phyloP scores from a whole-genome alignment of 2,113 vertebrate genomes.

The Menidia beryllina region DNA sequence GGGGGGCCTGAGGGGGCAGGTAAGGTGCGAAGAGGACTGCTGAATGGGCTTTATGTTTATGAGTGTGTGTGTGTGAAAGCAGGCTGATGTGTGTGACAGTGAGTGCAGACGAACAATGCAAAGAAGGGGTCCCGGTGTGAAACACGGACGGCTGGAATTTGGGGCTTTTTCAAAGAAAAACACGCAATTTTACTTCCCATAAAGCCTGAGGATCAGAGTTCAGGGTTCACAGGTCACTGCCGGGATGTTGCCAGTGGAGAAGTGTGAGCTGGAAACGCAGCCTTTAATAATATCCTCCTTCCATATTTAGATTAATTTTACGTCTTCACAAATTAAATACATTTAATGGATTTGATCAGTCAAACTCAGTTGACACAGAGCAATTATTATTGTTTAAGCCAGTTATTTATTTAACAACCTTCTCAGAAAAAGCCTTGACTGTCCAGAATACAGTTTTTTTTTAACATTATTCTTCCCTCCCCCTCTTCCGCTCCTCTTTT shows the following conservation, averaged over 20 bases:
- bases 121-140: constrained; percentile 61
- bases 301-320: constrained; percentile 19
- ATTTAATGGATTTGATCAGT: background rate
- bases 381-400: background rate
- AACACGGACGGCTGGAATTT: constrained; percentile 68
- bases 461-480: constrained; percentile 53
- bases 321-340: background rate
- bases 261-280: constrained; percentile 29
- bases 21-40: constrained; percentile 72
- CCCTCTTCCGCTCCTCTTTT: constrained; percentile 46
- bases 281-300: constrained; percentile 17
- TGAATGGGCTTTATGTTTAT: constrained; percentile 63
- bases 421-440: constrained; percentile 33
- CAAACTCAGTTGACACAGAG: background rate
- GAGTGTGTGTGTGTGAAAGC: constrained; percentile 23
- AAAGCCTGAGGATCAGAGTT: constrained; percentile 70
- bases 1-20: constrained; percentile 54
- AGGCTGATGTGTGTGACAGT: constrained; percentile 36
- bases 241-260: constrained; percentile 26
- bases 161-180: constrained; percentile 44
- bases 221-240: constrained; percentile 52
- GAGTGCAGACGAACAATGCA: constrained; percentile 45
- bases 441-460: constrained; percentile 56
- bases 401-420: constrained; percentile 17
- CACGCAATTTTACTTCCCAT: constrained; percentile 60